Evolutionary conservation across 1,140 invertebrate genomes (phyloP), one percentile per base, ranked within the genome.

Genomic region (Platyscapa corneri): DNA sequence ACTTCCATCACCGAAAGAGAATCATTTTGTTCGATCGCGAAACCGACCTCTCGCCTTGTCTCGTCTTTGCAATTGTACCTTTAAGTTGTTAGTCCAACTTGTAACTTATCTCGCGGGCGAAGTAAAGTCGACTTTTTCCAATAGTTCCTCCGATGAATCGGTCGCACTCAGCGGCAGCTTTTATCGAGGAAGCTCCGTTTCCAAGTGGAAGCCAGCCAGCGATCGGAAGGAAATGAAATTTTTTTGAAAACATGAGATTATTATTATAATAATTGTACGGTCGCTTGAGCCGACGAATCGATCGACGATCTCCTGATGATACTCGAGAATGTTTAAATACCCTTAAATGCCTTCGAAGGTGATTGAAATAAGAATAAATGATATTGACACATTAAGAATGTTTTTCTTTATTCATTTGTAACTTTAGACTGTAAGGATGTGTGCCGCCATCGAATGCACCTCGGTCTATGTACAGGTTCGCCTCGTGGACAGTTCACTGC

Each of bases 331-430:
- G 83, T 88, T 86, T 88, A 82, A 87, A 72, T 87, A 88, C 85
- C 88, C 88, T 88, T 88, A 87, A 85, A 86, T 89, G 90, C 89
- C 89, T 89, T 89, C 83, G 82, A 90, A 88, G 89, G 88, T 90
- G 86, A 89, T 90, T 90, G 87, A 88, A 90, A 87, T 88, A 89
- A 89, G 87, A 90, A 90, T 90, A 90, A 90, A 91, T 89, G 65
- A 89, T 90, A 91, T 91, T 89, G 88, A 90, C 88, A 88, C 88
- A 88, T 89, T 89, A 85, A 86, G 16, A 42, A 82, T 84, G 39
- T 65, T 84, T 85, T 74, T 18, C 32, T 84, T 49, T 56, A 79
- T 46, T 74, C 5, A 79, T 64, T 74, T 74, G 37, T 74, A 74
- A 74, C 5, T 42, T 39, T 74, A 1, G 20, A 74, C 70, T 42